These are phyloP conservation scores for Archips crataeganus DNA, from an alignment of 2,888 invertebrate species.

Conservation along the genomic window DNA sequence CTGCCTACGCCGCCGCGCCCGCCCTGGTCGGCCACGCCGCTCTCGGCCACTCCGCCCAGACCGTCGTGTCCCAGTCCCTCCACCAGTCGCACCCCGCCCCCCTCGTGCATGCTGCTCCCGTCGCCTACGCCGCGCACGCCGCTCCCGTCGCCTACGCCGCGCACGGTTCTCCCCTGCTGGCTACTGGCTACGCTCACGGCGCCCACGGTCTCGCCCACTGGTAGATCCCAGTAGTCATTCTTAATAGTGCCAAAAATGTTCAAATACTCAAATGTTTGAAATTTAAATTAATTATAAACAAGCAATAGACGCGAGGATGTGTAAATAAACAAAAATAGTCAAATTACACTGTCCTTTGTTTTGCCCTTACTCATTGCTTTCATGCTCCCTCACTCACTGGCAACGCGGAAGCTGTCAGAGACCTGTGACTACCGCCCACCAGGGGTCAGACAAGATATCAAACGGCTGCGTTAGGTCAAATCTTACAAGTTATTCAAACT, in stretches of 20 bases:
- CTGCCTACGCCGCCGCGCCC: too few relatives aligned
- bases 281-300: slow-evolving; percentile 32
- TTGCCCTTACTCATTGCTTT: slow-evolving; percentile 16
- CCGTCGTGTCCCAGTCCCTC: slow-evolving; percentile 27
- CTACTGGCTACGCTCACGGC: background rate
- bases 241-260: slow-evolving; percentile 39
- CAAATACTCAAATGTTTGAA: slow-evolving; percentile 39
- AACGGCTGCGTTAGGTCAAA: slow-evolving; percentile 7
- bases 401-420: slow-evolving; percentile 32
- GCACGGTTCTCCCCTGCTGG: background rate
- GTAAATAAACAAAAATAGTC: slow-evolving; percentile 41
- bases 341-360: slow-evolving; percentile 23
- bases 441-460: slow-evolving; percentile 21
- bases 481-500: slow-evolving; percentile 23
- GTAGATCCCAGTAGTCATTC: slow-evolving; percentile 29
- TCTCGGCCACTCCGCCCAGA: slow-evolving; percentile 29
- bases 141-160: slow-evolving; percentile 20
- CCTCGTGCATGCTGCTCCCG: slow-evolving; percentile 37
- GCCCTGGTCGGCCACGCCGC: too few relatives aligned
- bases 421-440: slow-evolving; percentile 18
- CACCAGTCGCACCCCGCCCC: slow-evolving; percentile 34
- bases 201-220: slow-evolving; percentile 35
- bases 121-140: slow-evolving; percentile 35
- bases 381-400: slow-evolving; percentile 11
- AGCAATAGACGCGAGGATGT: slow-evolving; percentile 37